Evolutionary conservation across 2,797 vertebrate species (phyloP).

Genomic region (Cetoscarus ocellatus): DNA sequence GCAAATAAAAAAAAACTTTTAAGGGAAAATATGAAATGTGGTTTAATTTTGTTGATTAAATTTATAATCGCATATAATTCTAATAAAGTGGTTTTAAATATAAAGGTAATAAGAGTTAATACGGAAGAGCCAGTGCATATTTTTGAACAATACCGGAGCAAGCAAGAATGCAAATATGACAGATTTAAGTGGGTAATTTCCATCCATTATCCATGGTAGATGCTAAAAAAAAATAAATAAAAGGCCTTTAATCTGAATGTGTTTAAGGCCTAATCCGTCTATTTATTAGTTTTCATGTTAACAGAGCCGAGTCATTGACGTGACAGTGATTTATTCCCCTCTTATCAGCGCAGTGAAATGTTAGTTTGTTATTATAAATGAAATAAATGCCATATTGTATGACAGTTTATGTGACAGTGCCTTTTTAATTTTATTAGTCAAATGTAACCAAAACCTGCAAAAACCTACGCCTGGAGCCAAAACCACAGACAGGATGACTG

Average conservation of each 20-base stretch:
- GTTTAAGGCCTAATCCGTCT: conserved; percentile 38
- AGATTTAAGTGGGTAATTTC: too few relatives aligned
- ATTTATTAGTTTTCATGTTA: conserved; percentile 6
- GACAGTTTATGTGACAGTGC: conserved; percentile 50
- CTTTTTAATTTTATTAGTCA: conserved; percentile 49
- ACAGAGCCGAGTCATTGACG: conserved; percentile 17
- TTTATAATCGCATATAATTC: not conserved
- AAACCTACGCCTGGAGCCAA: conserved; percentile 39
- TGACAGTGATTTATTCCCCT: conserved; percentile 44
- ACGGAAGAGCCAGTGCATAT: too few relatives aligned
- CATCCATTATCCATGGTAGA: too few relatives aligned
- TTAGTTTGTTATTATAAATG: conserved; percentile 51
- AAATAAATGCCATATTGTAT: conserved; percentile 35
- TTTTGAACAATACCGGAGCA: too few relatives aligned
- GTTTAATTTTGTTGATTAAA: too few relatives aligned
- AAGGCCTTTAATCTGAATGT: conserved; percentile 1
- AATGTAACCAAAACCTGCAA: conserved; percentile 41
- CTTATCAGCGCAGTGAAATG: conserved; percentile 6
- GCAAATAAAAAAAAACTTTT: not conserved
- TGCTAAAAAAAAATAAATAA: not conserved
- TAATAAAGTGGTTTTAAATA: conserved; percentile 25
- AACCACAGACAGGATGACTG: conserved; percentile 40
- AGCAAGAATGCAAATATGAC: too few relatives aligned
- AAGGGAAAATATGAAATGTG: not conserved
- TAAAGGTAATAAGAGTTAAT: not conserved